phyloP scores from a whole-genome alignment of 2,797 vertebrate species.

The Melanogrammus aeglefinus region DNA sequence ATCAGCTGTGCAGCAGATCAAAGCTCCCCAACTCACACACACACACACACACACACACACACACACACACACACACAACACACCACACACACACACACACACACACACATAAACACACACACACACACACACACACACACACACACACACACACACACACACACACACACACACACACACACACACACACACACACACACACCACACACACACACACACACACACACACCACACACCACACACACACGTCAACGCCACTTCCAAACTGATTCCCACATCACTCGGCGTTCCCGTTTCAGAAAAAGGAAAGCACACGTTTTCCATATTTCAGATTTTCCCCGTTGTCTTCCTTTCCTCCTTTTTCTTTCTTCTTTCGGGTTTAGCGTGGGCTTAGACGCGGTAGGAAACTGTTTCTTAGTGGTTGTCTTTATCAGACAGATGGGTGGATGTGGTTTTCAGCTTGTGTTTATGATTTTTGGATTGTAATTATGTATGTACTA shows the following conservation, averaged over 20 bases:
- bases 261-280: conserved; percentile 35
- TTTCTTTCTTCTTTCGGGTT: conserved; percentile 23
- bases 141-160: background rate
- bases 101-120: background rate
- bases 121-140: background rate
- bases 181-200: conserved; percentile 22
- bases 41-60: background rate
- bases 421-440: conserved; percentile 16
- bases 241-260: conserved; percentile 18
- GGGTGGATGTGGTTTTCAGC: conserved; percentile 8
- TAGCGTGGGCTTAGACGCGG: conserved; percentile 13
- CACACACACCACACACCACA: background rate
- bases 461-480: background rate
- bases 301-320: conserved; percentile 23
- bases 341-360: background rate
- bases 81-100: no score
- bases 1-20: conserved; percentile 72
- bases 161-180: background rate
- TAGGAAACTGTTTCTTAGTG: conserved; percentile 29
- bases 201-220: background rate
- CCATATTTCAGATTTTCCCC: conserved; percentile 36
- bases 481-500: background rate
- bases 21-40: conserved; percentile 43
- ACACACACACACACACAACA: background rate
- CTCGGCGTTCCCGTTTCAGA: conserved; percentile 3